Evolutionary conservation across 2,797 vertebrate species (phyloP), one percentile per base, ranked within the genome.

Genomic region (Picus viridis): DNA sequence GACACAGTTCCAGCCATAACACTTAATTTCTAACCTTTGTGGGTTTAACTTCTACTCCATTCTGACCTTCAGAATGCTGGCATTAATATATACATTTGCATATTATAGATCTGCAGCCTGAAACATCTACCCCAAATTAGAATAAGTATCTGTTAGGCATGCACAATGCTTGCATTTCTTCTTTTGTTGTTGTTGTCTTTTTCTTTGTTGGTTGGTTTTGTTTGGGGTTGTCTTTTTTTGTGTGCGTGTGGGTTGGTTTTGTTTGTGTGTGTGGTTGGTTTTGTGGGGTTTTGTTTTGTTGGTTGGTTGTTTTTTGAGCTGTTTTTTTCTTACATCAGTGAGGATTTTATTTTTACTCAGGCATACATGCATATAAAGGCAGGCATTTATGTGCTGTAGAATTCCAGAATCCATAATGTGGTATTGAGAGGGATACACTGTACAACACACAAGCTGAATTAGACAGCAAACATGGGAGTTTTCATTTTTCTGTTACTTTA

Each of bases 11-110:
- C 84, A 93, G 29, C 56, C 69, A 64, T 83, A 90, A 72, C 56
- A 73, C 75, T 95, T 94, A 94, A 88, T 94, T 96, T 96, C 65
- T 83, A 81, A 90, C 81, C 78, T 92, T 94, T 92, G 65, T 94
- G 51, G 29, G 32, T 90, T 92, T 91, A 75, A 84, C 69, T 90
- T 92, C 20, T 41, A 74, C 63, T 93, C 34, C 43, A 64, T 82
- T 75, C 63, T 90, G 88, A 87, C 86, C 82, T 94, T 94, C 90
- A 89, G 65, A 94, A 82, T 51, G 39, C 18, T 85, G 67, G 26
- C 53, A 75, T 53, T 58, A 86, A 84, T 83, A 47, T 62, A 91
- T 47, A 3, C 12, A 88, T 93, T 89, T 92, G 56, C 86, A 89
- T 94, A 83, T 80, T 93, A 80, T 75, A 90, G 81, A 89, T 87